A percentile compares a stretch with the other conserved stretches of the same genome.
Evolutionary conservation across 2,888 invertebrate genomes (phyloP).

Genomic region (Eupithecia subumbrata): DNA sequence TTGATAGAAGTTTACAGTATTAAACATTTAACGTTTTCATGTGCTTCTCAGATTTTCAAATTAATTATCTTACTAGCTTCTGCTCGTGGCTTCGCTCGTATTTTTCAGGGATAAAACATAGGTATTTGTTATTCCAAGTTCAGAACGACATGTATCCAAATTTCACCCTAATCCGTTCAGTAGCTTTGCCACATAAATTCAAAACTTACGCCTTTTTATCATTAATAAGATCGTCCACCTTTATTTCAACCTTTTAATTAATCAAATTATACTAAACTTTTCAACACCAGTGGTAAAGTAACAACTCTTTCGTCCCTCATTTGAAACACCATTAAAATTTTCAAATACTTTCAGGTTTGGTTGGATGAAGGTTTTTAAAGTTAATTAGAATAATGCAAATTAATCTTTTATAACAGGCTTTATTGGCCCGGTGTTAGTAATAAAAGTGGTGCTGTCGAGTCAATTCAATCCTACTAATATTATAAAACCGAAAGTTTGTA

Average conservation of each 20-base stretch:
- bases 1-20: background rate
- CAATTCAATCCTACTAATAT: no score
- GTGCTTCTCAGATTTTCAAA: no score
- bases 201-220: background rate
- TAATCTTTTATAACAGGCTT: background rate
- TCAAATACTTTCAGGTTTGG: conserved; percentile 1
- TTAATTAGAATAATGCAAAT: conserved; percentile 5
- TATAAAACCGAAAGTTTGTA: no score
- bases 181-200: background rate
- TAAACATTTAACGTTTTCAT: no score
- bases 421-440: background rate
- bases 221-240: no score
- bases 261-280: background rate
- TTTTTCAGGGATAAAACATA: background rate
- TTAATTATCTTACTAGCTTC: background rate
- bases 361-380: background rate
- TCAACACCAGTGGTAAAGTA: background rate
- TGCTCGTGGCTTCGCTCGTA: background rate
- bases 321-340: background rate
- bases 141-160: background rate
- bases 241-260: background rate
- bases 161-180: background rate
- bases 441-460: background rate
- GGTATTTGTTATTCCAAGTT: background rate
- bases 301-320: background rate